Evolutionary conservation across 1,140 invertebrate species (phyloP), one percentile per base, ranked within the genome.

Genomic region (Drosophila seguyi): DNA sequence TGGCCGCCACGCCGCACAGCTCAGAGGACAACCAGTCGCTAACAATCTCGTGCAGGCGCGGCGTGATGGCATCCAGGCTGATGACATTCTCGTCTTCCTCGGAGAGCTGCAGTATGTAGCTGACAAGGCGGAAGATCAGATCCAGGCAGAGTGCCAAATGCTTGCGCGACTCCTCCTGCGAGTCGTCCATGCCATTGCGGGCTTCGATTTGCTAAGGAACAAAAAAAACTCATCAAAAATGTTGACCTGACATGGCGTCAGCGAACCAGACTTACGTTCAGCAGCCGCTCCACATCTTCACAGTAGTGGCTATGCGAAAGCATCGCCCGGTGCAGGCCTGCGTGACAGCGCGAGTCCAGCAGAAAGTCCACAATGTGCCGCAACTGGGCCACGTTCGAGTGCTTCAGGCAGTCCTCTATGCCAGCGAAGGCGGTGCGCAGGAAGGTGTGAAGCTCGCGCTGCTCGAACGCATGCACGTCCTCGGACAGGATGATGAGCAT

Each of bases 321-420:
- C 90, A 92, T 91, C 10, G 91, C 85, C 7, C 68, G 61, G 36
- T 92, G 74, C 10, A 92, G 59, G 10, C 84, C 79, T 20, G 76
- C 63, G 39, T 92, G 81, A 6, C 69, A 50, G 6, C 79, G 78
- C 0, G 91, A 90, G 38, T 92, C 91, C 20, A 82, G 42, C 13
- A 95, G 93, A 63, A 95, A 95, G 60, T 94, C 94, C 4, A 94
- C 93, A 25, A 94, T 93, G 47, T 95, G 94, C 36, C 93, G 84
- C 45, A 95, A 39, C 27, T 94, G 82, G 6, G 93, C 78, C 36
- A 93, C 79, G 76, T 95, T 41, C 94, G 92, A 91, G 79, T 94
- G 29, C 77, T 92, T 81, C 92, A 95, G 36, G 92, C 94, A 65
- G 75, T 92, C 31, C 87, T 91, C 38, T 90, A 93, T 82, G 93